Base-by-base conservation (phyloP, 2,797 vertebrate genomes). In the Crypturellus tataupa region DNA sequence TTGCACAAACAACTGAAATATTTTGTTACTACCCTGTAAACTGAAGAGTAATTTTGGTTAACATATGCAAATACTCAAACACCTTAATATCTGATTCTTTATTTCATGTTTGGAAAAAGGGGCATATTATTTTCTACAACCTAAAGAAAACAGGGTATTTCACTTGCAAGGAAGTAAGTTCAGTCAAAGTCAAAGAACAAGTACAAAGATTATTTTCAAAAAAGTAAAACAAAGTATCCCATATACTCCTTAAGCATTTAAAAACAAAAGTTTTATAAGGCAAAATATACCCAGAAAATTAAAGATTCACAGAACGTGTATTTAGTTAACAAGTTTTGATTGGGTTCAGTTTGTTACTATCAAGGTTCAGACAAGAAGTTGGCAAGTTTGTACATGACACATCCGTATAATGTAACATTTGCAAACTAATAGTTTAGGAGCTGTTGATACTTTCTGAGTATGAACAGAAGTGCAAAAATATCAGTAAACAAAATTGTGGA, bases 281-380 rank as follows among this genome's bases (percentile, higher is more conserved):
- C n/a, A 6, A 82, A 68, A 81, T 29, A 14, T 10, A 63, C 5
- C 44, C 21, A 47, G 12, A 20, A 37, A 56, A 33, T 20, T 46
- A 46, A 21, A 47, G 1, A 21, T 24, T 1, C 12, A 49, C 17
- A 35, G 17, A n/a, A 49, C 5, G 2, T 29, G 6, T 19, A 3
- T 56, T 70, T 42, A 40, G 46, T 58, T 55, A 51, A 6, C 71
- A 49, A 39, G 12, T 71, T 80, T 46, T 33, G 56, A 4, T 14
- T 29, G 58, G 13, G 7, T 7, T 77, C 12, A n/a, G 46, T 33
- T 67, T 8, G 39, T 87, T 35, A 56, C 15, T 19, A 63, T 63
- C 71, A 53, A 12, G 1, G 4, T 27, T 82, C n/a, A 46, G 37
- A 46, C 3, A 18, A 35, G 29, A 58, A 63, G 23, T 51, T 15